These are phyloP conservation scores for Andrena bucephala DNA, from an alignment of 2,888 invertebrate species.

Conservation along the genomic window DNA sequence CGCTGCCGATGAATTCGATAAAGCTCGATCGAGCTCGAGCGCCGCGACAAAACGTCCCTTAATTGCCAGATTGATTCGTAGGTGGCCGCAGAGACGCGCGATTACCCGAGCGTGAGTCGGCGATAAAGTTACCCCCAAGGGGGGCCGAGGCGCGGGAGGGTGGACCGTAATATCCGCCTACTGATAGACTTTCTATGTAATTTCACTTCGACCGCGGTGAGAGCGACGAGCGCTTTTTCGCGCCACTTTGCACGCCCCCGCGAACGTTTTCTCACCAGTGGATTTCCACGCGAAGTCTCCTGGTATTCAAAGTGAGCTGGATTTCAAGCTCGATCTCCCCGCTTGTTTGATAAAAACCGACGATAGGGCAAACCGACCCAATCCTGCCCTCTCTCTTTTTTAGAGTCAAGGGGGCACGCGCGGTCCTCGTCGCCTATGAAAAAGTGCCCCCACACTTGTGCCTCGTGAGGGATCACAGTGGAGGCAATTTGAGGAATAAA, in stretches of 20 bases:
- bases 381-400: too few species aligned
- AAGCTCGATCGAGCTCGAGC: conserved; percentile 46
- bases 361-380: neutral
- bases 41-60: conserved; percentile 57
- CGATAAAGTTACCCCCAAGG: conserved; percentile 42
- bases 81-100: conserved; percentile 41
- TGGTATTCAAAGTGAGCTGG: conserved; percentile 13
- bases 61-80: conserved; percentile 61
- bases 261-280: conserved; percentile 17
- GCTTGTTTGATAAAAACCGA: neutral
- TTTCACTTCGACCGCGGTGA: conserved; percentile 46
- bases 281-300: conserved; percentile 29
- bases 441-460: too few species aligned
- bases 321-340: conserved; percentile 1
- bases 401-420: too few species aligned
- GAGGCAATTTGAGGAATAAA: too few species aligned
- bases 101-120: conserved; percentile 56
- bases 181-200: conserved; percentile 72
- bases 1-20: conserved; percentile 52
- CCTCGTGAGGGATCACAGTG: too few species aligned
- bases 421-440: too few species aligned
- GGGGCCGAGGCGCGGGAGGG: neutral
- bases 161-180: conserved; percentile 69
- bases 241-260: conserved; percentile 13
- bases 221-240: conserved; percentile 41